phyloP scores from a whole-genome alignment of 2,888 invertebrate species.

The Coenonympha arcania region DNA sequence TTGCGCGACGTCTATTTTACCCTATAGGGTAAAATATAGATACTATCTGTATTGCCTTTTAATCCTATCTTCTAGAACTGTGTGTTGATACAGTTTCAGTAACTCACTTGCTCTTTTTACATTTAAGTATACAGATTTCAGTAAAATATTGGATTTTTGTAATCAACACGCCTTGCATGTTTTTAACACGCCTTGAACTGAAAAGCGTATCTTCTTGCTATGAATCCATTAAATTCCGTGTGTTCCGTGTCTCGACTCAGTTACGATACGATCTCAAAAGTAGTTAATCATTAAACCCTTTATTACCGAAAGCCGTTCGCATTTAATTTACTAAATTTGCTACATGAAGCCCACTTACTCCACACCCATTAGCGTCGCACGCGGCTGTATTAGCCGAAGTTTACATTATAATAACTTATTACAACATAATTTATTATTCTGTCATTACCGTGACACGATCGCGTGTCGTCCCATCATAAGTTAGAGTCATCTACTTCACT shows the following conservation, averaged over 20 bases:
- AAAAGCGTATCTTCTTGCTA: too few relatives aligned
- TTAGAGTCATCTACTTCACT: slow-evolving; percentile 53
- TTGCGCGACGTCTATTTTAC: too few relatives aligned
- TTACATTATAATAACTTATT: slow-evolving; percentile 71
- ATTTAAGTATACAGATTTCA: too few relatives aligned
- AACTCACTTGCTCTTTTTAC: too few relatives aligned
- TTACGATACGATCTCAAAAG: slow-evolving; percentile 23
- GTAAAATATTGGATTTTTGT: too few relatives aligned
- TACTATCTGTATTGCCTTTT: too few relatives aligned
- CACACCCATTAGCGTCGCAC: slow-evolving; percentile 43
- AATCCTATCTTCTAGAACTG: too few relatives aligned
- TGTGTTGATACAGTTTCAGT: too few relatives aligned
- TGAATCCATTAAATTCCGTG: neutral
- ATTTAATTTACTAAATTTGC: slow-evolving; percentile 61
- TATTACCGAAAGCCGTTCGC: slow-evolving; percentile 41
- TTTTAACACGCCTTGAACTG: too few relatives aligned
- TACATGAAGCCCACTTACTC: slow-evolving; percentile 51
- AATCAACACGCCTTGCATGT: too few relatives aligned
- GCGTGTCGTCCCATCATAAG: slow-evolving; percentile 67
- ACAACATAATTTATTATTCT: slow-evolving; percentile 72
- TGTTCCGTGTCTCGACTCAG: slow-evolving; percentile 17
- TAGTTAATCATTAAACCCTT: slow-evolving; percentile 48
- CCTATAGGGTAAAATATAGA: too few relatives aligned
- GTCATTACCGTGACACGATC: slow-evolving; percentile 67
- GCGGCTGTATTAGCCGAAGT: slow-evolving; percentile 48